These are phyloP conservation scores for Phalloptychus januarius DNA, from an alignment of 2,797 vertebrate species.

Conservation along the genomic window DNA sequence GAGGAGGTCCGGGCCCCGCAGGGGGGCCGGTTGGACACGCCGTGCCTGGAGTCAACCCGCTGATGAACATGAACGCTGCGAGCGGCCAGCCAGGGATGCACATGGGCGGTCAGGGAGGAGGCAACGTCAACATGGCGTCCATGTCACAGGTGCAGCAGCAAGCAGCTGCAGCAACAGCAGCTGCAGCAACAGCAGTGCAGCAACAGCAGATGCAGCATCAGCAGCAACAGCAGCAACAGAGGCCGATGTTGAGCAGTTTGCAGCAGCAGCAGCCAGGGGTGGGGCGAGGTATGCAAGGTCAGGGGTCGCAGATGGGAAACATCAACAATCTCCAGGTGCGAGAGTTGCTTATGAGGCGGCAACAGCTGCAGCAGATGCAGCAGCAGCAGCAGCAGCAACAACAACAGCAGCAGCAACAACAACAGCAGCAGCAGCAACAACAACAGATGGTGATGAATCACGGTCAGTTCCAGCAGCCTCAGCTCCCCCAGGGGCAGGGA, in stretches of 20 bases:
- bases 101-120: conserved; percentile 85
- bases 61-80: conserved; percentile 74
- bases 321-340: conserved; percentile 89
- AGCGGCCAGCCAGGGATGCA: conserved; percentile 83
- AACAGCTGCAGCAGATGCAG: conserved; percentile 72
- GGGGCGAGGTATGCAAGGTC: conserved; percentile 81
- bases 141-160: conserved; percentile 51
- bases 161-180: conserved; percentile 66
- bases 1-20: conserved; percentile 64
- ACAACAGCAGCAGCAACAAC: conserved; percentile 82
- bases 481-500: conserved; percentile 80
- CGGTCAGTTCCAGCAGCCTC: conserved; percentile 89
- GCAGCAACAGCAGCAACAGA: conserved; percentile 66
- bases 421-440: conserved; percentile 81
- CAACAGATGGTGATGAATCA: conserved; percentile 90
- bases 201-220: conserved; percentile 69
- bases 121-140: conserved; percentile 70
- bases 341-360: conserved; percentile 89
- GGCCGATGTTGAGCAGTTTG: conserved; percentile 56
- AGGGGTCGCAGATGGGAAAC: conserved; percentile 88
- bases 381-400: conserved; percentile 61
- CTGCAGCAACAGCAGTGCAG: conserved; percentile 68
- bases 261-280: conserved; percentile 70
- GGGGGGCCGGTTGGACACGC: conserved; percentile 70
- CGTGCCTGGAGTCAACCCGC: conserved; percentile 69